Evolutionary conservation across 2,113 vertebrate genomes (phyloP).

Genomic region (Neopipo cinnamomea): DNA sequence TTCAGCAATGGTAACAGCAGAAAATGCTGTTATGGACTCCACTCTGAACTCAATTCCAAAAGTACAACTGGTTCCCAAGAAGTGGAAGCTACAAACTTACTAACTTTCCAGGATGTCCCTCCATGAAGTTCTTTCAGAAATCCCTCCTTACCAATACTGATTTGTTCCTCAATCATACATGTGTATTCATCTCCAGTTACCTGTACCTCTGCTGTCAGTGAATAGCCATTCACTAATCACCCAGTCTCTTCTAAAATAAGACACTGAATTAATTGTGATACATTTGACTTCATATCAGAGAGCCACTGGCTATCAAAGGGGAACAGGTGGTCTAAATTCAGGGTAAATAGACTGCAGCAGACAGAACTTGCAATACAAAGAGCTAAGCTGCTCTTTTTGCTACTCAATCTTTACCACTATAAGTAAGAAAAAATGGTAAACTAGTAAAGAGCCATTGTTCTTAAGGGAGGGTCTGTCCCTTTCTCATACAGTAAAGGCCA

Average conservation of each 20-base stretch:
- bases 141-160: neutral
- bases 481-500: neutral
- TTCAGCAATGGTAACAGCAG: neutral
- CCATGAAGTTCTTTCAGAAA: neutral
- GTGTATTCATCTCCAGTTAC: neutral
- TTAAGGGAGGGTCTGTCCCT: neutral
- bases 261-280: neutral
- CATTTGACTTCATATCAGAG: neutral
- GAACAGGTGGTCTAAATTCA: neutral
- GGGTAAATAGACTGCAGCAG: neutral
- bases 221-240: neutral
- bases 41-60: neutral
- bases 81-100: neutral
- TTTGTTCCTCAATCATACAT: neutral
- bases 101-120: neutral
- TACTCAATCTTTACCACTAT: neutral
- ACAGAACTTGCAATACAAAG: neutral
- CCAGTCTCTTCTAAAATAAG: neutral
- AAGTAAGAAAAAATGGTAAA: neutral
- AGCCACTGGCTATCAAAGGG: rapidly evolving
- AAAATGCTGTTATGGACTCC: neutral
- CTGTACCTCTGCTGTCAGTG: neutral
- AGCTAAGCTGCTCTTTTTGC: neutral
- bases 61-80: neutral
- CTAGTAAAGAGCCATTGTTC: neutral